Evolutionary conservation across 2,797 vertebrate genomes (phyloP), one percentile per base, ranked within the genome.

Genomic region (Dermochelys coriacea): DNA sequence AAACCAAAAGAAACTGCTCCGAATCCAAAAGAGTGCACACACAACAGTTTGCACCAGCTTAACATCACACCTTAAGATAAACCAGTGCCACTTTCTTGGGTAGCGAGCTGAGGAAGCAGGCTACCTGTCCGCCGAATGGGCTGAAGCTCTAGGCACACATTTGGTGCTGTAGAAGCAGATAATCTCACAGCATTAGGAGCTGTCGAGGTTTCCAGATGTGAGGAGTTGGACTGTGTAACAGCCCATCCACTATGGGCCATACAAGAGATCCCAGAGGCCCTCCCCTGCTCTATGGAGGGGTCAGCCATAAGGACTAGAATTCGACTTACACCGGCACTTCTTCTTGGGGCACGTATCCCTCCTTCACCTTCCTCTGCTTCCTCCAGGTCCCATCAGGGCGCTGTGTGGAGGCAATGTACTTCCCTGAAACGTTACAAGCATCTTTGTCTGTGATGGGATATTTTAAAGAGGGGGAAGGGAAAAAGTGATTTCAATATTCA

Each of bases 371-470:
- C 91, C 99, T 98, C 41, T 99, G 99, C 94, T 99, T 99, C 97
- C 99, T 98, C 99, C 99, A 99, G 16, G 99, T 99, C 57, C 99
- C 99, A 95, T 99, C 99, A 1, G 99, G 99, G 54, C 99, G 98
- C 98, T 99, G 99, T 78, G 99, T 99, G 88, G 99, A 98, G 54
- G 99, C 99, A 61, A 99, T 99, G 95, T 99, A 99, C 98, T 99
- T 99, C 91, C 99, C 99, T 99, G 94, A 81, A 97, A 96, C 74
- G 79, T 88, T 45, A 91, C 74, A 93, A 75, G 83, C 68, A 64
- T 49, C 51, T 88, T 83, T 74, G 78, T 34, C 83, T 79, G 61
- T 37, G 34, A 68, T 10, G 8, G 61, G 34, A 37, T 68, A 37
- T 68, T 68, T 68, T 68, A 19, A 37, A 37, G 25, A 45, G 41